Percentiles rank a stretch among this genome's conserved stretches.
These are phyloP conservation scores for Ditylenchus weischeri DNA, from an alignment of 2,888 invertebrate genomes.

Conservation along the genomic window DNA sequence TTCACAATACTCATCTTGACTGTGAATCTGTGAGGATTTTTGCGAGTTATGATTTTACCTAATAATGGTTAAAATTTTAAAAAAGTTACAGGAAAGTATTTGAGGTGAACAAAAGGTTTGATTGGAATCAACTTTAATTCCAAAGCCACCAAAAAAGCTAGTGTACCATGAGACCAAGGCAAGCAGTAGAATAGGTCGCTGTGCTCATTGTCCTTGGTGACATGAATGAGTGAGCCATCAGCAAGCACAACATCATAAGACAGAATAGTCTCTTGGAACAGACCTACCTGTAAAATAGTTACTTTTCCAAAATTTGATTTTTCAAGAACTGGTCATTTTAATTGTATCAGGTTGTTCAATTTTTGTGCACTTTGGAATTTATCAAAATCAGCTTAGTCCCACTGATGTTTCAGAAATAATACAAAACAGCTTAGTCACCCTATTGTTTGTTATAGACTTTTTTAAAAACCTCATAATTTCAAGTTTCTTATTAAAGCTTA, in stretches of 20 bases:
- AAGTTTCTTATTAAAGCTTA: no score
- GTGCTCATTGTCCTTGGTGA: slow-evolving; percentile 64
- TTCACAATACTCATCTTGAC: slow-evolving; percentile 69
- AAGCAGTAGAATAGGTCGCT: slow-evolving; percentile 67
- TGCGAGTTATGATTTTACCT: not conserved
- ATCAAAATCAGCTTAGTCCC: no score
- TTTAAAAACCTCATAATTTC: not conserved
- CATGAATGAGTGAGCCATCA: slow-evolving; percentile 65
- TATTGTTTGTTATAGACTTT: not conserved
- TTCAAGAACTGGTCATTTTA: no score
- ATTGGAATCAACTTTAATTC: slow-evolving; percentile 68
- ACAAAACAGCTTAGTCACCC: no score
- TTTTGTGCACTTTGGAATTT: no score
- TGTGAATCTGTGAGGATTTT: slow-evolving; percentile 60
- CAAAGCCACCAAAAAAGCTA: slow-evolving; percentile 70
- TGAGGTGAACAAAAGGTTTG: slow-evolving; percentile 69
- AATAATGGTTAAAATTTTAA: not conserved
- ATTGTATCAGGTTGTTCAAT: no score
- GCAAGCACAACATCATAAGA: slow-evolving; percentile 70
- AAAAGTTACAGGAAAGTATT: slow-evolving; percentile 65
- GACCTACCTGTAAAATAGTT: slow-evolving; percentile 62
- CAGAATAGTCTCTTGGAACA: slow-evolving; percentile 70
- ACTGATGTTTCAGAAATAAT: no score
- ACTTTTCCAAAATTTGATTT: no score
- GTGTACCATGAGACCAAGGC: slow-evolving; percentile 66